Evolutionary conservation across 30 jellyfish, hydroid and myxozoan species (phyloP).

Genomic region (Phacellophora camtschatica): DNA sequence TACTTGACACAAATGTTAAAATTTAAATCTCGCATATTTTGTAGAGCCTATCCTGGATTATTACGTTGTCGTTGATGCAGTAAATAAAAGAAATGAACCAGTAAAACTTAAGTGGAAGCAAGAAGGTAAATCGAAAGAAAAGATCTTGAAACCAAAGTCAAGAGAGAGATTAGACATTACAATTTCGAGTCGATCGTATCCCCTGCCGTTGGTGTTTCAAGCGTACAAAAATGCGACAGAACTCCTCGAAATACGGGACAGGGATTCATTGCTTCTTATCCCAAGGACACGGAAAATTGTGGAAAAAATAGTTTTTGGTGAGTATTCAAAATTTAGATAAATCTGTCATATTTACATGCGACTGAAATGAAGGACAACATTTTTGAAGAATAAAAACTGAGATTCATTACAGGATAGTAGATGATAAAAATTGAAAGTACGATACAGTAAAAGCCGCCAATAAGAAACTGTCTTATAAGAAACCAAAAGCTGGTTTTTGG

Average conservation of each 20-base stretch:
- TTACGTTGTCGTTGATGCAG: not conserved
- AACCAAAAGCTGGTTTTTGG: no score
- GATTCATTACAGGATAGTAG: no score
- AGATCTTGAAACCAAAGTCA: not conserved
- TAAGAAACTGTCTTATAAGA: no score
- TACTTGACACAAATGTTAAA: no score
- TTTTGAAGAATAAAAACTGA: no score
- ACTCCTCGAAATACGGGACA: not conserved
- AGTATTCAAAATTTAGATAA: no score
- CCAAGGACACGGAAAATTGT: slow-evolving; percentile 1
- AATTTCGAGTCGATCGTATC: not conserved
- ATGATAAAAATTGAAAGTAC: no score
- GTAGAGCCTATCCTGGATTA: not conserved
- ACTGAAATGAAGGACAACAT: no score
- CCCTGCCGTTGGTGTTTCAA: slow-evolving; percentile 1
- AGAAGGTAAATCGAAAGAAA: not conserved
- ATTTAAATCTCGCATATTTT: no score
- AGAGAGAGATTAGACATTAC: not conserved
- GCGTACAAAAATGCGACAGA: not conserved
- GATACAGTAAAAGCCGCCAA: no score
- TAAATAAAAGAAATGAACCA: not conserved
- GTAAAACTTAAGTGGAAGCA: not conserved
- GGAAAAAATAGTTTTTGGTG: slow-evolving; percentile 16
- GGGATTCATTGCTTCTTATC: not conserved
- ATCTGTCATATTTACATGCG: no score